Percentiles rank a stretch among this genome's conserved stretches.
These are phyloP conservation scores for Albula goreensis DNA, from an alignment of 2,113 vertebrate genomes.

Conservation along the genomic window DNA sequence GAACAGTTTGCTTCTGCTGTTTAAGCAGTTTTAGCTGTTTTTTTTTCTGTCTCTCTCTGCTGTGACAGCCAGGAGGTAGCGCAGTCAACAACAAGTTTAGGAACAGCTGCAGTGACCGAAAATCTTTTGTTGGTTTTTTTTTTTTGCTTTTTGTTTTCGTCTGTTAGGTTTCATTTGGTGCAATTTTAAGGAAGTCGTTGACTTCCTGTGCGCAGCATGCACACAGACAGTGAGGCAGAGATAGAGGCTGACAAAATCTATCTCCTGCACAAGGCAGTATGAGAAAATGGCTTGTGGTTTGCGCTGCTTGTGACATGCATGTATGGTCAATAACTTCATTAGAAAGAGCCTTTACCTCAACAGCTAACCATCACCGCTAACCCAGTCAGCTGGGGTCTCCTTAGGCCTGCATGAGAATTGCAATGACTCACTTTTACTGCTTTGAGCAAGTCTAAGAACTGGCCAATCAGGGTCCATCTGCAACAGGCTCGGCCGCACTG, in stretches of 20 bases:
- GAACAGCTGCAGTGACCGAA: background rate
- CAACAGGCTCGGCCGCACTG: background rate
- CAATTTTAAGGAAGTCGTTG: constrained; percentile 37
- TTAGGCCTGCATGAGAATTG: background rate
- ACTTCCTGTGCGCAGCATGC: constrained; percentile 30
- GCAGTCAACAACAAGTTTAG: background rate
- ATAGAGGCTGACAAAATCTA: background rate
- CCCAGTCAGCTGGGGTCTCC: background rate
- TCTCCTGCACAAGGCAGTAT: background rate
- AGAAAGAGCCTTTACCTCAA: background rate
- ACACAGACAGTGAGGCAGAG: background rate
- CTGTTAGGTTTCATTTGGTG: background rate
- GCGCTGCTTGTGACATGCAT: background rate
- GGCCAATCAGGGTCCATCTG: background rate
- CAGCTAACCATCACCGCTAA: background rate
- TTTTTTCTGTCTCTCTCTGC: background rate
- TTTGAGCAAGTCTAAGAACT: background rate
- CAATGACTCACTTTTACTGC: background rate
- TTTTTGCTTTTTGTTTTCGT: background rate
- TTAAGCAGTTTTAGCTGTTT: background rate
- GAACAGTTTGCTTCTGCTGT: background rate
- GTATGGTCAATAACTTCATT: background rate
- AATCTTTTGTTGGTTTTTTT: background rate
- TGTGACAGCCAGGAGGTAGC: background rate
- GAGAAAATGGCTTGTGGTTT: background rate